Evolutionary conservation across 2,888 invertebrate genomes (phyloP).

Genomic region (Heliconius ethilla): DNA sequence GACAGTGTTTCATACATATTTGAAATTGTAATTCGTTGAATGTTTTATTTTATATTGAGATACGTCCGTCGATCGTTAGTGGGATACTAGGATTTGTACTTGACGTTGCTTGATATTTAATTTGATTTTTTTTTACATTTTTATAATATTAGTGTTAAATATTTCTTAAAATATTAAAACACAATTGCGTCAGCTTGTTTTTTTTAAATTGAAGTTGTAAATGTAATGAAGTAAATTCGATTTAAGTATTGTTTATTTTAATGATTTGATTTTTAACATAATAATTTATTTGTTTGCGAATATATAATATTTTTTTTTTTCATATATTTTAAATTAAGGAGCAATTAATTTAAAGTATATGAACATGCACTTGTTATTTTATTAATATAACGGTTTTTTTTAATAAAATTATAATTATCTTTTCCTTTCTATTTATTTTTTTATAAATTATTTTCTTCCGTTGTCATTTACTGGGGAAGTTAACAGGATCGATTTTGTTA

Average conservation of each 20-base stretch:
- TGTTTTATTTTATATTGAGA: slow-evolving; percentile 17
- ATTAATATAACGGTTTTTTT: not conserved
- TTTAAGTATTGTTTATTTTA: no score
- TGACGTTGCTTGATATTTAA: not conserved
- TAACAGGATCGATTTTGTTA: no score
- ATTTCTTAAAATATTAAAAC: no score
- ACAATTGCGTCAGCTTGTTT: no score
- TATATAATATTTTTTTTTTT: not conserved
- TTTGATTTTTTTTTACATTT: not conserved
- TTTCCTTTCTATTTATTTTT: no score
- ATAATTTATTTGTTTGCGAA: not conserved
- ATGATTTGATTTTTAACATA: not conserved
- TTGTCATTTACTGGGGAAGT: no score
- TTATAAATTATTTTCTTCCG: no score
- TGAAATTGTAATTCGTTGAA: slow-evolving; percentile 20
- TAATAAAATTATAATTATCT: no score
- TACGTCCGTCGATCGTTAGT: not conserved
- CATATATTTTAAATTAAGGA: not conserved
- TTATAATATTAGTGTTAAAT: no score
- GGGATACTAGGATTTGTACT: not conserved
- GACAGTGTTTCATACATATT: slow-evolving; percentile 20
- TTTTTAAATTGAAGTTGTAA: no score
- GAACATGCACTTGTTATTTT: not conserved
- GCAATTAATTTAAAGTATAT: no score
- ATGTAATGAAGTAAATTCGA: no score